Base-by-base conservation (phyloP, 1,140 invertebrate species). In the Adelges cooleyi region DNA sequence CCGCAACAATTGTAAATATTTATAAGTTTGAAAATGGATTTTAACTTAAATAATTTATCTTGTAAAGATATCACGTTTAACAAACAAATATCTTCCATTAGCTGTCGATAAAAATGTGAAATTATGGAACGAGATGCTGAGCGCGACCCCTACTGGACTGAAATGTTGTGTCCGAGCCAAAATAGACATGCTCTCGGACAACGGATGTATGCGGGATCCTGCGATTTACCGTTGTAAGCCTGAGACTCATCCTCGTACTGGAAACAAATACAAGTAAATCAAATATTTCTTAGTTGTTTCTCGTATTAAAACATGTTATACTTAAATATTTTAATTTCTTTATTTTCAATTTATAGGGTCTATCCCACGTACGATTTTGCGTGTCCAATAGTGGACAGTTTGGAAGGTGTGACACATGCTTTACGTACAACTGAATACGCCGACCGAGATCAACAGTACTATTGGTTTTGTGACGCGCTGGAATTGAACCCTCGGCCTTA, bases 281-380 rank as follows among this genome's bases (percentile, higher is more conserved):
- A 33, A 33, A 6, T 6, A 33, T 33, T 33, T 33, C 11, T 6
- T 33, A 6, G 29, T 33, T 33, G 11, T 33, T 11, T 33, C 29
- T 33, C 11, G 11, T 6, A 33, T 6, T 33, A 33, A 33, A 6
- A 33, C 29, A 33, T 33, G 5, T 33, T 33, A 6, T 33, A 6
- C 5, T 33, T 5, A 33, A 33, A 6, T 33, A 6, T 33, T 33
- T 33, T 6, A 6, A 33, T 11, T 33, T 40, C 42, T 54, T 13
- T 15, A 18, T 27, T 52, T 27, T 40, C n/a, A n/a, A n/a, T 71
- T 81, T 75, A 2, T 73, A 96, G 93, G 72, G 95, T 96, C 3
- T 99, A 99, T 78, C 97, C 97, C 25, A 99, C 96, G 0, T 99
- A 99, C 73, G 97, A 99, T 78, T 99, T 99, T 80, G 95, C 96